Conservation (phyloP, 2,797 vertebrate genomes). For the Allobates femoralis region DNA sequence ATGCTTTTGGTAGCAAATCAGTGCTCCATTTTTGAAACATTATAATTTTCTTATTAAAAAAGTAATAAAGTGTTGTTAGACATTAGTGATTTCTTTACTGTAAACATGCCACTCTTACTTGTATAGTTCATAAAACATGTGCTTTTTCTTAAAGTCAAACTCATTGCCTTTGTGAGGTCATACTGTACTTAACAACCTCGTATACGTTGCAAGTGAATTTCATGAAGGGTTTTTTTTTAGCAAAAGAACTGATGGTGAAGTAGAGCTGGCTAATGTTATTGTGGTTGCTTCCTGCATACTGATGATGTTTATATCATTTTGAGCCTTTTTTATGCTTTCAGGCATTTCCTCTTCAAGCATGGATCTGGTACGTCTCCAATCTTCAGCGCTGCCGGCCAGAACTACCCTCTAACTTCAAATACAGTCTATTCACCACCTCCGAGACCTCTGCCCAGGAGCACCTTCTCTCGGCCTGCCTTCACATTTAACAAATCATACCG, state of each 20-base stretch:
- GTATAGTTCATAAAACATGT: neutral
- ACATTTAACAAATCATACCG: constrained; percentile 95
- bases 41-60: neutral
- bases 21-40: neutral
- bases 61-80: neutral
- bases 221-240: neutral
- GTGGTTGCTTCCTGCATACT: constrained; percentile 6
- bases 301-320: neutral
- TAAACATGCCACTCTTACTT: neutral
- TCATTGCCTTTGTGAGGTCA: neutral
- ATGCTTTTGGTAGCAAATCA: neutral
- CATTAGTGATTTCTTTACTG: neutral
- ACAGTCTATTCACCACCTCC: constrained; percentile 95
- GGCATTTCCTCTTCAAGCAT: constrained; percentile 97
- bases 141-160: neutral
- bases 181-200: constrained; percentile 4
- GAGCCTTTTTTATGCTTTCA: constrained; percentile 71
- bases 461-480: constrained; percentile 92
- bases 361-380: constrained; percentile 93
- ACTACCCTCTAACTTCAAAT: constrained; percentile 93
- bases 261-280: constrained; percentile 3
- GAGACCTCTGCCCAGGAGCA: constrained; percentile 90
- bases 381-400: constrained; percentile 92
- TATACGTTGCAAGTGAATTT: constrained; percentile 26
- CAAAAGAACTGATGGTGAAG: constrained; percentile 35